A percentile compares a stretch with the other conserved stretches of the same genome.
Evolutionary conservation across 2,888 invertebrate species (phyloP).

Genomic region (Empis livida): DNA sequence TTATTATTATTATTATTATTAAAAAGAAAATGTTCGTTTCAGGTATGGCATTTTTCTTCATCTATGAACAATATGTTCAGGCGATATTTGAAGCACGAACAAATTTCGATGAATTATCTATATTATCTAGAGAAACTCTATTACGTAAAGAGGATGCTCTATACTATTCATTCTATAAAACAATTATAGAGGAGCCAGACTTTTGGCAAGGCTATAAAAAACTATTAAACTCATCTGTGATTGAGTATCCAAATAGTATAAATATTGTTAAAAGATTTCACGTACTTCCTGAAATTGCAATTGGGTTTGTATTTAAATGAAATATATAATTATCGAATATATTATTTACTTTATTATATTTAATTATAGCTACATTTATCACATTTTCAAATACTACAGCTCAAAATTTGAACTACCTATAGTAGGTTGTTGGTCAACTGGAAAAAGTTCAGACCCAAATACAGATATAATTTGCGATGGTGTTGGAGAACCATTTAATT

Average conservation of each 20-base stretch:
- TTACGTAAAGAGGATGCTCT: slow-evolving; percentile 80
- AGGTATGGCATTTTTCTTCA: too few relatives aligned
- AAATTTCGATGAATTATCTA: slow-evolving; percentile 74
- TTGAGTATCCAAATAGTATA: slow-evolving; percentile 69
- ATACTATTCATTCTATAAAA: slow-evolving; percentile 82
- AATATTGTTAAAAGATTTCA: slow-evolving; percentile 74
- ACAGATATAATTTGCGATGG: slow-evolving; percentile 59
- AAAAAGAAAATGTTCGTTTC: too few relatives aligned
- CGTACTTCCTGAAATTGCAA: slow-evolving; percentile 66
- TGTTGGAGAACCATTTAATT: slow-evolving; percentile 65
- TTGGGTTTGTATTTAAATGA: slow-evolving; percentile 22
- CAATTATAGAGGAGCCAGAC: slow-evolving; percentile 52
- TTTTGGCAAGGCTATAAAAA: slow-evolving; percentile 48
- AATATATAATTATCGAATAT: not conserved
- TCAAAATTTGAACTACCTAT: slow-evolving; percentile 13
- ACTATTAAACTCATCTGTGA: slow-evolving; percentile 56
- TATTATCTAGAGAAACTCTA: slow-evolving; percentile 65
- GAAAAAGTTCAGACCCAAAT: slow-evolving; percentile 39
- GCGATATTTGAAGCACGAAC: slow-evolving; percentile 32
- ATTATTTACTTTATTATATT: slow-evolving; percentile 3
- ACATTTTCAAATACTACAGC: slow-evolving; percentile 13
- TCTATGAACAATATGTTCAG: too few relatives aligned
- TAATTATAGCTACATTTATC: slow-evolving; percentile 10
- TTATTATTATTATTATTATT: too few relatives aligned
- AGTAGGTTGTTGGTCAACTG: slow-evolving; percentile 37